A percentile compares a stretch with the other conserved stretches of the same genome.
Conservation (phyloP, 2,113 vertebrate genomes). For the Psophia crepitans region DNA sequence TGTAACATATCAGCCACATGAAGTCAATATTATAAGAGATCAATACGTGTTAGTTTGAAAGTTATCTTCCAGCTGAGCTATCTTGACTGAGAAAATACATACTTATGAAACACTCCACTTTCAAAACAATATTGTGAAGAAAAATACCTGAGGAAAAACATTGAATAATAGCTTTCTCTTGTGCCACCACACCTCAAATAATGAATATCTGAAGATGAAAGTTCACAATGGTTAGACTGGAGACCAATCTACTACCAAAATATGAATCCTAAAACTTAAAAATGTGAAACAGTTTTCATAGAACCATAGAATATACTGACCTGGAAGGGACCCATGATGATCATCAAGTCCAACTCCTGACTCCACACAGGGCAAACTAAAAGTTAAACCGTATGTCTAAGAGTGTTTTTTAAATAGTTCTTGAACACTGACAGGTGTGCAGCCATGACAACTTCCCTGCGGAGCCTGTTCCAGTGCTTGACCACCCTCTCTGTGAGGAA, state of each 20-base stretch:
- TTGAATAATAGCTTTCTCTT: too few relatives aligned
- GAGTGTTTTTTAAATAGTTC: not conserved
- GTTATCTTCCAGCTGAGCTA: too few relatives aligned
- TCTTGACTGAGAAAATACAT: too few relatives aligned
- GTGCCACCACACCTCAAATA: not conserved
- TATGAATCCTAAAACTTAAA: not conserved
- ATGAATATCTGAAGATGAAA: not conserved
- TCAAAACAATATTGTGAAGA: too few relatives aligned
- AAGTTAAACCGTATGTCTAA: not conserved
- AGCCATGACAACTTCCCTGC: not conserved
- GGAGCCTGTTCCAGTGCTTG: not conserved
- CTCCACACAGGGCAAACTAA: not conserved
- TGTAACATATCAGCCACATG: not conserved
- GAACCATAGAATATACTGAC: not conserved
- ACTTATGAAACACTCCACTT: too few relatives aligned
- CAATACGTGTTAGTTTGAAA: not conserved
- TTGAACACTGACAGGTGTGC: not conserved
- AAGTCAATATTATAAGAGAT: not conserved
- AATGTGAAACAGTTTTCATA: not conserved
- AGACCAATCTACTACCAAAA: not conserved
- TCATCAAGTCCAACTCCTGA: not conserved
- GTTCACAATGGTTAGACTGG: not conserved
- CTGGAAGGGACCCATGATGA: rapidly evolving
- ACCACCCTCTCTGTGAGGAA: not conserved
- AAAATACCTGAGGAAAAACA: too few relatives aligned